phyloP scores from a whole-genome alignment of 2,888 invertebrate genomes.

The Caradrina clavipalpis region DNA sequence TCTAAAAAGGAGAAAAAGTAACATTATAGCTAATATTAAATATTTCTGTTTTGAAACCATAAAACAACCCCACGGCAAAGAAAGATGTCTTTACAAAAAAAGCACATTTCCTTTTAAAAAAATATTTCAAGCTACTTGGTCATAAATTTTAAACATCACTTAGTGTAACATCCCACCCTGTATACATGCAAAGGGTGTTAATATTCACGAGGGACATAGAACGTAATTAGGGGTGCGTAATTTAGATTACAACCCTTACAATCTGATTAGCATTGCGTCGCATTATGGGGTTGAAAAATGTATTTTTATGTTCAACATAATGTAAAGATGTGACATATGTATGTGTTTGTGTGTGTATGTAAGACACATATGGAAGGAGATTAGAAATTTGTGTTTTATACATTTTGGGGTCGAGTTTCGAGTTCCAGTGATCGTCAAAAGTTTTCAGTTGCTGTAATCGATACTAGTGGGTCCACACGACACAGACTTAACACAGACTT shows the following conservation, averaged over 20 bases:
- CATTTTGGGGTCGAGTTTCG: slow-evolving; percentile 3
- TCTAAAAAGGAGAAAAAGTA: too few species aligned
- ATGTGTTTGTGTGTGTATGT: too few species aligned
- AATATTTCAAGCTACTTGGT: slow-evolving; percentile 19
- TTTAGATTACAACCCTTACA: slow-evolving; percentile 65
- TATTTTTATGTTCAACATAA: slow-evolving; percentile 38
- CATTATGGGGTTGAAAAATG: slow-evolving; percentile 55
- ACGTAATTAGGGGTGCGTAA: slow-evolving; percentile 62
- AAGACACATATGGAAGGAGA: slow-evolving; percentile 3
- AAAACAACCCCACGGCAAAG: background rate
- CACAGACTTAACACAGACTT: too few species aligned
- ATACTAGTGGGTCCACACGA: too few species aligned
- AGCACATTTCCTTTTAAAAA: slow-evolving; percentile 2
- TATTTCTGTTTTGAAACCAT: background rate
- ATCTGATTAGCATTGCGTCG: slow-evolving; percentile 62
- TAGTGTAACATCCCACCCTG: slow-evolving; percentile 42
- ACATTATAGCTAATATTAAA: too few species aligned
- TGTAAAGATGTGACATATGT: background rate
- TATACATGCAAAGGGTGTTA: slow-evolving; percentile 37
- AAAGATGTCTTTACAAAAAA: background rate
- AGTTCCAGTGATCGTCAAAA: too few species aligned
- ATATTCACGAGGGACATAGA: slow-evolving; percentile 64
- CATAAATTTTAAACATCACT: slow-evolving; percentile 51
- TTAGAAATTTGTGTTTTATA: slow-evolving; percentile 14
- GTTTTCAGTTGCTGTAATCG: too few species aligned